Conservation (phyloP, 2,113 vertebrate genomes). For the Saccopteryx bilineata region DNA sequence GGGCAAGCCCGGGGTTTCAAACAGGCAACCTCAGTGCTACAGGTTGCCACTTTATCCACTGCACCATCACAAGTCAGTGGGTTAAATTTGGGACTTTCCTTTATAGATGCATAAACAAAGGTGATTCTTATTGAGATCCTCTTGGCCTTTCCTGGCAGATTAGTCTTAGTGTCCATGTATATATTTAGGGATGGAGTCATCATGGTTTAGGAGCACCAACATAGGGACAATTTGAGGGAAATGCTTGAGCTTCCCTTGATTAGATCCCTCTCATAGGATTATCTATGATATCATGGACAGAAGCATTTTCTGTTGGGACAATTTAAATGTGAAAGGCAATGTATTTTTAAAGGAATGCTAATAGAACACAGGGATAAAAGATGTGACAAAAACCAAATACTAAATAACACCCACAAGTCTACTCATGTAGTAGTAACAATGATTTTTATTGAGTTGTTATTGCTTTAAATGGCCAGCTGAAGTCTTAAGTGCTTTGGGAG, state of each 20-base stretch:
- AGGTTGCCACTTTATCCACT: too few relatives aligned
- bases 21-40: too few relatives aligned
- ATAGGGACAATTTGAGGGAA: not conserved
- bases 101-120: not conserved
- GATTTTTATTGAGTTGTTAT: conserved; percentile 5
- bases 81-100: not conserved
- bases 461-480: not conserved
- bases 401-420: not conserved
- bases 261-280: not conserved
- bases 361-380: not conserved
- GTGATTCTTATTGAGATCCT: not conserved
- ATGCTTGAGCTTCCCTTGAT: conserved; percentile 2
- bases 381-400: not conserved
- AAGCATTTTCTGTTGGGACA: not conserved
- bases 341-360: conserved; percentile 39
- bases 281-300: not conserved
- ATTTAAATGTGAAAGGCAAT: not conserved
- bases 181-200: not conserved
- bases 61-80: too few relatives aligned
- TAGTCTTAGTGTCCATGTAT: not conserved
- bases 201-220: not conserved
- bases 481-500: not conserved
- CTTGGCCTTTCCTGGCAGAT: not conserved
- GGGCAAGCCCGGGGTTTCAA: too few relatives aligned
- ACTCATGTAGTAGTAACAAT: not conserved